A percentile compares a stretch with the other conserved stretches of the same genome.
phyloP scores from a whole-genome alignment of 2,113 vertebrate species.

The Phycodurus eques region DNA sequence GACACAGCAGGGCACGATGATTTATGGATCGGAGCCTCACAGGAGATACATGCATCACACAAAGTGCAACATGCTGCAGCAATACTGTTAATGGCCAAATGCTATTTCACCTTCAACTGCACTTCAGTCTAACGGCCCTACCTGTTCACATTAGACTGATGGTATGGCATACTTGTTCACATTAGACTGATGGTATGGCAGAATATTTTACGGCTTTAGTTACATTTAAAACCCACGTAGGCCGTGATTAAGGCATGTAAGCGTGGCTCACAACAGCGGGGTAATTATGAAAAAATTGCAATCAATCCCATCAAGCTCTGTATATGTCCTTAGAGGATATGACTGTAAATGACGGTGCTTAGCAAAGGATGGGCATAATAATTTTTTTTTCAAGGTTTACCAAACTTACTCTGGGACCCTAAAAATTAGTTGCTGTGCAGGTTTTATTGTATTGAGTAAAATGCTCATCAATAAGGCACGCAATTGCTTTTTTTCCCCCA shows the following conservation, averaged over 20 bases:
- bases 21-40: conserved; percentile 43
- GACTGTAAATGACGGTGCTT: neutral
- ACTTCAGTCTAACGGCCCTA: conserved; percentile 2
- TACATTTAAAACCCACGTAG: neutral
- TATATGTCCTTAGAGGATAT: neutral
- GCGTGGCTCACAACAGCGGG: neutral
- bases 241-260: neutral
- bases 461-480: too few relatives aligned
- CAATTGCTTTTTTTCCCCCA: too few relatives aligned
- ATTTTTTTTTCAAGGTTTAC: too few relatives aligned
- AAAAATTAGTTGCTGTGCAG: too few relatives aligned
- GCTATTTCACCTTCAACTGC: conserved; percentile 38
- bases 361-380: neutral
- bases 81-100: conserved; percentile 27
- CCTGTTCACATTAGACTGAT: neutral
- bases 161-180: conserved; percentile 3
- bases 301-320: neutral
- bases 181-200: neutral
- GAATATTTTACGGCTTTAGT: neutral
- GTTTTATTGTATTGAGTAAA: too few relatives aligned
- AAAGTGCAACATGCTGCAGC: conserved; percentile 17
- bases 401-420: too few relatives aligned
- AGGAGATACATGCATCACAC: conserved; percentile 46
- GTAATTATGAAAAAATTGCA: neutral
- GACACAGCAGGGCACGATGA: conserved; percentile 34